Conservation (phyloP, 1,140 invertebrate genomes). For the Akabosia matsudoensis region DNA sequence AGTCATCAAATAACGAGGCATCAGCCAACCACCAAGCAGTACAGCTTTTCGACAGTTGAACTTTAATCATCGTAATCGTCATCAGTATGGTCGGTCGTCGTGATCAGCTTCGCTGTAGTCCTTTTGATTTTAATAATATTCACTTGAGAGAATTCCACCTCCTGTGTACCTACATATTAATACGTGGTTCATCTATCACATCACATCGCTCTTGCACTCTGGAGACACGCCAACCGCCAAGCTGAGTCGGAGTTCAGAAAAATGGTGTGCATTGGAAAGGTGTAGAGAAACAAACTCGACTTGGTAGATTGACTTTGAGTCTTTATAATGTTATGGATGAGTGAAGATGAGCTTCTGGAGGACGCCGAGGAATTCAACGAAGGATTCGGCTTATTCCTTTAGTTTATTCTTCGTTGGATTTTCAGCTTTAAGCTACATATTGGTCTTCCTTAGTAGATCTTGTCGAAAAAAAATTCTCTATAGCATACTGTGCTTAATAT, state of each 20-base stretch:
- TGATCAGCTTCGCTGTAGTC: not conserved
- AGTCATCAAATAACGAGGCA: not conserved
- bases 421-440: too few species aligned
- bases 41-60: not conserved
- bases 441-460: too few species aligned
- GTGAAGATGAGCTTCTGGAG: conserved; percentile 29
- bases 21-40: not conserved
- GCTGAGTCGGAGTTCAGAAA: too few species aligned
- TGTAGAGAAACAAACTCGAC: too few species aligned
- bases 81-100: not conserved
- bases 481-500: too few species aligned
- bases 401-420: not conserved
- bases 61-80: conserved; percentile 11
- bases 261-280: too few species aligned
- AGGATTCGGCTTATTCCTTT: not conserved
- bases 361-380: conserved; percentile 35
- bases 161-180: not conserved
- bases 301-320: not conserved
- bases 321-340: not conserved
- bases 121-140: conserved; percentile 23
- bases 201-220: not conserved
- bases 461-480: too few species aligned
- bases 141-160: conserved; percentile 11
- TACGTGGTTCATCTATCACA: conserved; percentile 9
- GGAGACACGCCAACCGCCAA: not conserved